A percentile compares a stretch with the other conserved stretches of the same genome.
Conservation (phyloP, 2,888 invertebrate genomes). For the Aphidius colemani region DNA sequence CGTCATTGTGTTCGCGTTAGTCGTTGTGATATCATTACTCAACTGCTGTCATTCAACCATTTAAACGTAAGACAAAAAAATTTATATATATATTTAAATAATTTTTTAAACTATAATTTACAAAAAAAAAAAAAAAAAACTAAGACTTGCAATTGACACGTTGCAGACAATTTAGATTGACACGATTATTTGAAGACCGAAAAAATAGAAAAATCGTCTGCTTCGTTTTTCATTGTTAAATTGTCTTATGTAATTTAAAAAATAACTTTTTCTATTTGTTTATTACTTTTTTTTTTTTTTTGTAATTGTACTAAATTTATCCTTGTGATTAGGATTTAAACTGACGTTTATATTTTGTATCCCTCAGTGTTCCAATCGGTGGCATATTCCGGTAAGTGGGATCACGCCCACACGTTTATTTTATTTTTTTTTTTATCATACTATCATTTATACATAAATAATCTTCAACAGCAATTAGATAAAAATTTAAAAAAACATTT, state of each 20-base stretch:
- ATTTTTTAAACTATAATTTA: background rate
- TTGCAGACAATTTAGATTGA: slow-evolving; percentile 26
- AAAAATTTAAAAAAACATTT: background rate
- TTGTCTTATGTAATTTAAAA: slow-evolving; percentile 18
- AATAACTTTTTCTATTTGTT: slow-evolving; percentile 14
- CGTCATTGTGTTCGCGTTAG: background rate
- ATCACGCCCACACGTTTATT: slow-evolving; percentile 58
- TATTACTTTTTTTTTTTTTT: slow-evolving; percentile 7
- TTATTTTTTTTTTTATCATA: slow-evolving; percentile 5
- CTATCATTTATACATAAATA: slow-evolving; percentile 33
- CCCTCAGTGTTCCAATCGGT: slow-evolving; percentile 91
- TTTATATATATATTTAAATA: too few species aligned
- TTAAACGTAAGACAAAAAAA: slow-evolving; percentile 2
- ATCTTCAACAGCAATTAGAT: slow-evolving; percentile 42
- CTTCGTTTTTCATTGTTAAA: slow-evolving; percentile 13
- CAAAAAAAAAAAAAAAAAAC: slow-evolving; percentile 7
- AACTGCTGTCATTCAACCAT: slow-evolving; percentile 26
- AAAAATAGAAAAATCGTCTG: slow-evolving; percentile 19
- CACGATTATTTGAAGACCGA: slow-evolving; percentile 1
- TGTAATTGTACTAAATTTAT: slow-evolving; percentile 14
- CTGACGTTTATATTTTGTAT: slow-evolving; percentile 61
- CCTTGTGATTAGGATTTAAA: slow-evolving; percentile 43
- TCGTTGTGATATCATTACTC: slow-evolving; percentile 24
- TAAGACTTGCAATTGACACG: slow-evolving; percentile 20
- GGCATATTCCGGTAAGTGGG: slow-evolving; percentile 93